Base-by-base conservation (phyloP, 2,888 invertebrate genomes). In the Pterostichus niger region DNA sequence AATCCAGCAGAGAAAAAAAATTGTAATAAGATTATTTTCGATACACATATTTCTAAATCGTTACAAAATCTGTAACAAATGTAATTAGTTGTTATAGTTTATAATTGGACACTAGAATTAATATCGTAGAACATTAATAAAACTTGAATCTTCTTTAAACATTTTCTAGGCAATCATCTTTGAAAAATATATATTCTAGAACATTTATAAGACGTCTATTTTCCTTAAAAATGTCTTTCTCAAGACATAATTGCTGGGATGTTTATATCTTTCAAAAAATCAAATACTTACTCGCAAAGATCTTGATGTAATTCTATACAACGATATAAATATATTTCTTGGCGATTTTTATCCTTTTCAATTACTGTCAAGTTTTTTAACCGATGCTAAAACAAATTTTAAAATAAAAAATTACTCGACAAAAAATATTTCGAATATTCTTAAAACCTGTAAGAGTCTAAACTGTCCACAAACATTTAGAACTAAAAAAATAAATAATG, bases 281-380 rank as follows among this genome's bases (percentile, higher is more conserved):
- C 15, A 11, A 3, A 44, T 64, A 33, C 40, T 71, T 44, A 71
- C 68, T 40, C 7, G 17, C 46, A 71, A 5, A 71, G 40, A 11
- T 40, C 15, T 44, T 71, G 68, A 40, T 71, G 68, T 11, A 40
- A 17, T 10, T 71, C 44, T 13, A 71, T 11, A 11, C 68, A 71
- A 0, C 17, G 44, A 44, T 10, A 17, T 44, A 71, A 1, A 71
- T 11, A 44, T 17, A 44, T 15, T 71, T 71, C 68, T 71, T 71
- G 68, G 0, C 11, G 13, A 17, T 71, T 71, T 40, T 40, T 6
- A 13, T 71, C 44, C 5, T 7, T 17, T 71, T 71, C 68, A 13
- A 17, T 13, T 4, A n/a, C 44, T 2, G 44, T 71, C 11, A 44
- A 71, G 17, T 71, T 71, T 6, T 15, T 10, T 5, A 71, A 9